phyloP scores from a whole-genome alignment of 2,888 invertebrate species.

The Octonoba sinensis region DNA sequence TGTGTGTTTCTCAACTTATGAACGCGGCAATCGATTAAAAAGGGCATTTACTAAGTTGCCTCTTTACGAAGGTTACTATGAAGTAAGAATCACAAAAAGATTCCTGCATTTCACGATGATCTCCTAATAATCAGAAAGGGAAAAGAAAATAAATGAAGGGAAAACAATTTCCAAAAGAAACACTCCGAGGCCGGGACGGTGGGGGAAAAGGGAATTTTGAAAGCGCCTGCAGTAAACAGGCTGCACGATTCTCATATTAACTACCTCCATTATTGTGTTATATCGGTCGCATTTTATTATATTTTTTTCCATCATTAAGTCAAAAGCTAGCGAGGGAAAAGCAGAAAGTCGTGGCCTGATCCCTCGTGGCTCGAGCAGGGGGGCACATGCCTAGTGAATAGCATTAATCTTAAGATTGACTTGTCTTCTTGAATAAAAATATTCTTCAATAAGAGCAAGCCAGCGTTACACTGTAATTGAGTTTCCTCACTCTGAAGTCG shows the following conservation, averaged over 20 bases:
- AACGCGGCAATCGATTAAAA: no score
- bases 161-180: no score
- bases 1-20: no score
- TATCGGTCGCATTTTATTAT: conserved; percentile 61
- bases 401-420: conserved; percentile 65
- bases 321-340: conserved; percentile 32
- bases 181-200: no score
- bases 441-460: conserved; percentile 64
- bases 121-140: no score
- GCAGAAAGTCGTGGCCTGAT: conserved; percentile 35
- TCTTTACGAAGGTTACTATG: no score
- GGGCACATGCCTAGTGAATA: conserved; percentile 49
- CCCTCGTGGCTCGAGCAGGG: conserved; percentile 52
- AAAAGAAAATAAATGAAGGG: no score
- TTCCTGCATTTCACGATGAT: no score
- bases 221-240: no score
- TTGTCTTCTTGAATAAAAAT: conserved; percentile 65
- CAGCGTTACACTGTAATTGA: conserved; percentile 64
- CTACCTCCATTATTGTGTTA: conserved; percentile 64
- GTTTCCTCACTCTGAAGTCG: conserved; percentile 59
- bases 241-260: conserved; percentile 60
- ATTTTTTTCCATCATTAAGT: conserved; percentile 62
- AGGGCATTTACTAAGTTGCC: no score
- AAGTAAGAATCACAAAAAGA: no score
- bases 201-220: no score